Evolutionary conservation across 2,888 invertebrate genomes (phyloP).

Genomic region (Campaea margaritaria): DNA sequence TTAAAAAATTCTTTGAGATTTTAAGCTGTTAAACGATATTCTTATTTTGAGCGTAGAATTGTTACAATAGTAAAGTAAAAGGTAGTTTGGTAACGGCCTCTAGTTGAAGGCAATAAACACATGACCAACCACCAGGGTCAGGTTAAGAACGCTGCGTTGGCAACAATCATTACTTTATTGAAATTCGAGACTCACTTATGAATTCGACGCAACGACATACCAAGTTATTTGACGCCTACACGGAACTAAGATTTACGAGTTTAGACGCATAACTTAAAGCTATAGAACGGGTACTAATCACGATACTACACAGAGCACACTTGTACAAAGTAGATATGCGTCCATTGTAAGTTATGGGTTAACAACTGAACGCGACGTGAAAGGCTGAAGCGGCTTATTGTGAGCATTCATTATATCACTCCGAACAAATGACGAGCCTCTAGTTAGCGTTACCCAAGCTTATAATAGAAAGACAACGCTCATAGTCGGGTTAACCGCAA

Average conservation of each 20-base stretch:
- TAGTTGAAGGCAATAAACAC: conserved; percentile 23
- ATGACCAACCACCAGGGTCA: conserved; percentile 22
- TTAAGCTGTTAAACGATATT: conserved; percentile 8
- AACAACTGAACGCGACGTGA: conserved; percentile 16
- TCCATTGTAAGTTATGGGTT: too few relatives aligned
- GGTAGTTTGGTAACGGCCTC: conserved; percentile 27
- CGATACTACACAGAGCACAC: background rate
- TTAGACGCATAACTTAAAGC: conserved; percentile 6
- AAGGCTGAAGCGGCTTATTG: conserved; percentile 15
- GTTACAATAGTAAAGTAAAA: conserved; percentile 26
- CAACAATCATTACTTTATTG: conserved; percentile 7
- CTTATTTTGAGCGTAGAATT: conserved; percentile 1
- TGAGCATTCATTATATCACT: conserved; percentile 13
- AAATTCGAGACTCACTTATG: conserved; percentile 10
- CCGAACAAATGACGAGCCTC: conserved; percentile 13
- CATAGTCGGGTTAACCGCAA: conserved; percentile 19
- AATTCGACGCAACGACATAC: conserved; percentile 7
- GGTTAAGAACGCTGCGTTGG: conserved; percentile 10
- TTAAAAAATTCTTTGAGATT: conserved; percentile 24
- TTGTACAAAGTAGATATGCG: too few relatives aligned
- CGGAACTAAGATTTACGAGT: conserved; percentile 16
- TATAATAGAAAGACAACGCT: conserved; percentile 24
- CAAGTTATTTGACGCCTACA: conserved; percentile 17
- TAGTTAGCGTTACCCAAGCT: conserved; percentile 15
- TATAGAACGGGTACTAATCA: background rate